These are phyloP conservation scores for Xerus rutilus DNA, from an alignment of 2,797 vertebrate genomes.

Conservation along the genomic window DNA sequence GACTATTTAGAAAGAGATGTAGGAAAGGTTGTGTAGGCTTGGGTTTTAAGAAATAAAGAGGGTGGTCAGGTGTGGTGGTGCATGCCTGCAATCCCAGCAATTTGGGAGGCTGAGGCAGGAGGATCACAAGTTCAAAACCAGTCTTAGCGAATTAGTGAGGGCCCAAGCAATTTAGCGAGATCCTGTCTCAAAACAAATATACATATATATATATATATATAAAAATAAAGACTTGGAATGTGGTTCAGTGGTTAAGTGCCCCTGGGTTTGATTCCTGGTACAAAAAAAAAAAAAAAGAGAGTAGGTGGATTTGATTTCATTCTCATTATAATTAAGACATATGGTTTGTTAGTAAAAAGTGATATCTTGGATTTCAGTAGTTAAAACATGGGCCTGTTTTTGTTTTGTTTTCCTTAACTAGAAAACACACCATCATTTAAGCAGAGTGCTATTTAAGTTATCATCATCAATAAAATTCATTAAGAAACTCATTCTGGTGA, in stretches of 20 bases:
- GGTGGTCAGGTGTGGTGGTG: no score
- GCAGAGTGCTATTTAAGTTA: conserved; percentile 39
- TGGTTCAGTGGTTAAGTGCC: no score
- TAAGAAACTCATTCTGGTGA: conserved; percentile 38
- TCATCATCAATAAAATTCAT: conserved; percentile 47
- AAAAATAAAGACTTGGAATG: no score
- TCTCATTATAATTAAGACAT: neutral
- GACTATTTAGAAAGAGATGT: neutral
- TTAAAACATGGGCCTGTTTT: neutral
- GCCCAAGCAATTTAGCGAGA: no score
- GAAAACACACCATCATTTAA: conserved; percentile 27
- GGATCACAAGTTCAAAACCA: no score
- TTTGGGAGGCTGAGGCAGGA: no score
- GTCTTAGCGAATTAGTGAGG: no score
- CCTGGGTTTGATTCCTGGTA: neutral
- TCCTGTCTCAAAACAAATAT: no score
- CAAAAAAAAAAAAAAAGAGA: neutral
- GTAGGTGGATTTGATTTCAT: neutral
- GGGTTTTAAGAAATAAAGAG: neutral
- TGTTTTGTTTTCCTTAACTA: conserved; percentile 35
- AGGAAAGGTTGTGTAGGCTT: neutral
- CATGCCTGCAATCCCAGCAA: no score
- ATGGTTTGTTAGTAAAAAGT: neutral
- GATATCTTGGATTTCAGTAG: neutral
- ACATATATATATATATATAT: no score